phyloP scores from a whole-genome alignment of 2,888 invertebrate species.

The Xylota segnis region DNA sequence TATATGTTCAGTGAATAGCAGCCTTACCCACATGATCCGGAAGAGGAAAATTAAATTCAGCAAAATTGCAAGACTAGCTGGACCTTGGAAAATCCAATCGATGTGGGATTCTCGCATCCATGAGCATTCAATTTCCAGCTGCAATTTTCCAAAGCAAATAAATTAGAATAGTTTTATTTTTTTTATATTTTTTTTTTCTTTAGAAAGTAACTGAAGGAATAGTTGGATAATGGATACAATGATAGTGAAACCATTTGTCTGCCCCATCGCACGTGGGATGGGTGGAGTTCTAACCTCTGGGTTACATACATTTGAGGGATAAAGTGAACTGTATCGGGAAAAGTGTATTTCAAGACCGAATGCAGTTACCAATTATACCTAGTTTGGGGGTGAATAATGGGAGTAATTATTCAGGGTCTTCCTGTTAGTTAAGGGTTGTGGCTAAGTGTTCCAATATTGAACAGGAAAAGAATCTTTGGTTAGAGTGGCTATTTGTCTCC shows the following conservation, averaged over 20 bases:
- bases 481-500: no score
- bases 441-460: no score
- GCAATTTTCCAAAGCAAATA: slow-evolving; percentile 49
- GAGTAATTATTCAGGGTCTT: slow-evolving; percentile 19
- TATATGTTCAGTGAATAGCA: slow-evolving; percentile 25
- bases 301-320: slow-evolving; percentile 20
- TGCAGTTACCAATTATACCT: slow-evolving; percentile 31
- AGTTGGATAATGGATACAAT: slow-evolving; percentile 28
- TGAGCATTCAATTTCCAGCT: slow-evolving; percentile 87
- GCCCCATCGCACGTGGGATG: slow-evolving; percentile 20
- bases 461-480: no score
- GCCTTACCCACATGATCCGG: slow-evolving; percentile 94
- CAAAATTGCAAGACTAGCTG: slow-evolving; percentile 91
- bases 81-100: slow-evolving; percentile 95
- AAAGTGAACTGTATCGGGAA: slow-evolving; percentile 29
- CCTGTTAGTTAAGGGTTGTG: neutral
- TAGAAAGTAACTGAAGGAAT: neutral
- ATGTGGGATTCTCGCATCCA: slow-evolving; percentile 92
- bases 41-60: slow-evolving; percentile 93
- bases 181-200: no score
- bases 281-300: slow-evolving; percentile 1
- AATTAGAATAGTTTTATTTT: slow-evolving; percentile 37
- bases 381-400: slow-evolving; percentile 11
- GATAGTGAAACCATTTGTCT: slow-evolving; percentile 47
- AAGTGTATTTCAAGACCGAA: slow-evolving; percentile 3